These are phyloP conservation scores for Metopia argyrocephala DNA, from an alignment of 2,888 invertebrate species.

Conservation along the genomic window DNA sequence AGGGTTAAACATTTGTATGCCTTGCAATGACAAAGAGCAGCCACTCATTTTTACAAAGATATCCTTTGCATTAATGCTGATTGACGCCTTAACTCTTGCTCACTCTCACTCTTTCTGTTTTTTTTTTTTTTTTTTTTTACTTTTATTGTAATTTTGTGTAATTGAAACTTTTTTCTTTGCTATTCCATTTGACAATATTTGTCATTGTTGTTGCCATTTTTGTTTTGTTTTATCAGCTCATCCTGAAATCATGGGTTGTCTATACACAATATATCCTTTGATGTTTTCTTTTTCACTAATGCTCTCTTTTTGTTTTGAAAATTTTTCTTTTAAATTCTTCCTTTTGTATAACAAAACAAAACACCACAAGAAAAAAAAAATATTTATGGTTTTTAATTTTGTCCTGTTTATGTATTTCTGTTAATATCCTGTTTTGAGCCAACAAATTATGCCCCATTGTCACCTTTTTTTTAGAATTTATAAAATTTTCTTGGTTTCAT, in stretches of 20 bases:
- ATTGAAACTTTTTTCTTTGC: slow-evolving; percentile 62
- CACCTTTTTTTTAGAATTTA: slow-evolving; percentile 62
- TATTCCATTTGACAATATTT: slow-evolving; percentile 38
- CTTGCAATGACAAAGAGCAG: slow-evolving; percentile 37
- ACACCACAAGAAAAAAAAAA: slow-evolving; percentile 67
- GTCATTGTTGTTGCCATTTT: slow-evolving; percentile 44
- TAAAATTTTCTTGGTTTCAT: slow-evolving; percentile 25
- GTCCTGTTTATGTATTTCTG: background rate
- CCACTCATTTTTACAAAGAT: slow-evolving; percentile 31
- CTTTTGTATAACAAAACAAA: slow-evolving; percentile 14
- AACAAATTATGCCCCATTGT: slow-evolving; percentile 71
- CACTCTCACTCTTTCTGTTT: slow-evolving; percentile 34
- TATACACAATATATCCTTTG: slow-evolving; percentile 54
- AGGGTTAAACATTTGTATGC: slow-evolving; percentile 59
- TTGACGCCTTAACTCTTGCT: slow-evolving; percentile 65
- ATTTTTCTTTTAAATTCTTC: slow-evolving; percentile 8
- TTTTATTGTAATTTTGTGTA: slow-evolving; percentile 59
- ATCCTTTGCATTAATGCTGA: slow-evolving; percentile 62
- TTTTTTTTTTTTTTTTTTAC: background rate
- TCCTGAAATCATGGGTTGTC: slow-evolving; percentile 55
- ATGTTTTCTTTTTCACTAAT: slow-evolving; percentile 55
- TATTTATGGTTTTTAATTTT: slow-evolving; percentile 62
- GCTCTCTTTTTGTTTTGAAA: slow-evolving; percentile 50
- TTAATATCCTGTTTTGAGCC: slow-evolving; percentile 52
- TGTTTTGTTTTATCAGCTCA: slow-evolving; percentile 53